Base-by-base conservation (phyloP, 2,113 vertebrate species). In the Rhea americana region DNA sequence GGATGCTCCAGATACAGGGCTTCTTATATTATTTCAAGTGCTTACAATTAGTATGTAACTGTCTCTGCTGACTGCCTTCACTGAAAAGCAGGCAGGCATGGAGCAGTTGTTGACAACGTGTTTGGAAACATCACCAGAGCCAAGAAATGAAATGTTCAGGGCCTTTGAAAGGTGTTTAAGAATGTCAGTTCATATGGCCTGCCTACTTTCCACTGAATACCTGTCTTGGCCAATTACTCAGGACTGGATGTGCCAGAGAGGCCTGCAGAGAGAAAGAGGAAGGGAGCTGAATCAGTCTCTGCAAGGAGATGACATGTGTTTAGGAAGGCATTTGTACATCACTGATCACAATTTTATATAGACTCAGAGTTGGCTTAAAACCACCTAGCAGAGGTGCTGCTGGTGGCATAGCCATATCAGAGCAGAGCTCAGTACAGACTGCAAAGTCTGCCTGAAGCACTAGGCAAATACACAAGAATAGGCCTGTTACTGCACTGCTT, bases 111-210 rank as follows among this genome's bases (percentile, higher is more conserved):
- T 94, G 92, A 93, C 93, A 93, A 21, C 3, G 0, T 39, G 26
- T 95, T 96, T 96, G 70, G 93, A 94, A 96, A 66, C 55, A 39
- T 65, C 48, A 77, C 74, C 22, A 26, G 78, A 55, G 91, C 96
- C 95, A 97, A 98, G 96, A 97, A 97, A 93, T 92, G 61, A 86
- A 95, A 72, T 53, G 53, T 96, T 90, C 45, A 5, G 43, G 45
- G 91, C 83, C 94, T 97, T 97, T 96, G 92, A 94, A 92, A 95
- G 63, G 63, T 17, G 39, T 97, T 94, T 96, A 97, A 68, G 93
- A 97, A 95, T 86, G 92, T 97, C 90, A 86, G 82, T 91, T n/a
- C 65, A 68, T 83, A 41, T 91, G 84, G 92, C 73, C 93, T 96
- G 95, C 96, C 96, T 96, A 13, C 95, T 97, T 95, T 96, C 91